A percentile compares a stretch with the other conserved stretches of the same genome.
Conservation (phyloP, 2,113 vertebrate species). For the Macrotis lagotis region DNA sequence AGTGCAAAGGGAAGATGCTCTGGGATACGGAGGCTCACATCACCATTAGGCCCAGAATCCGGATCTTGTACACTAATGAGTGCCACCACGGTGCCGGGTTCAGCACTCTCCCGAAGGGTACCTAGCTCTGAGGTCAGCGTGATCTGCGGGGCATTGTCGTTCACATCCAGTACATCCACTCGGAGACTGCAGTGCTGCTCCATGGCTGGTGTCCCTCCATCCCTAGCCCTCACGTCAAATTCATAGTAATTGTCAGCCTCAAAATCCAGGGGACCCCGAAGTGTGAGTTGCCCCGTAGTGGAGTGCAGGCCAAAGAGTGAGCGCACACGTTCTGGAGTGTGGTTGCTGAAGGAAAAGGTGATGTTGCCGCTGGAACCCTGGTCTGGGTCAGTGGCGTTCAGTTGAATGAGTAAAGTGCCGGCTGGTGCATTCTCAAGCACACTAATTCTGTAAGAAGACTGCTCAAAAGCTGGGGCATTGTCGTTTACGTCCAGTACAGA, state of each 20-base stretch:
- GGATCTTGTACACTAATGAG: conserved; percentile 82
- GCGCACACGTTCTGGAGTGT: conserved; percentile 79
- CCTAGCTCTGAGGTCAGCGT: conserved; percentile 81
- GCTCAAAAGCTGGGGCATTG: conserved; percentile 81
- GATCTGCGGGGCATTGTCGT: conserved; percentile 85
- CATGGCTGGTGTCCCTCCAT: conserved; percentile 81
- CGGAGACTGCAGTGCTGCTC: conserved; percentile 82
- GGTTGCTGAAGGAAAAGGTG: conserved; percentile 84
- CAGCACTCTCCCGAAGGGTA: conserved; percentile 80
- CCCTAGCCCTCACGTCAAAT: conserved; percentile 80
- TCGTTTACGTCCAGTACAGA: conserved; percentile 83
- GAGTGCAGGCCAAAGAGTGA: conserved; percentile 79
- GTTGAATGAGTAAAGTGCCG: conserved; percentile 73
- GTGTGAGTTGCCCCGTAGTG: conserved; percentile 79
- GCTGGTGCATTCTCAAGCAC: conserved; percentile 74
- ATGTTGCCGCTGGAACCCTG: conserved; percentile 82
- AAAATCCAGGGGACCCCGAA: conserved; percentile 81
- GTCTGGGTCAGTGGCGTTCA: conserved; percentile 79
- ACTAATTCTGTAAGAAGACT: conserved; percentile 73
- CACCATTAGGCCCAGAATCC: conserved; percentile 81
- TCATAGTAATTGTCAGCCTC: conserved; percentile 78
- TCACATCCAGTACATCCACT: conserved; percentile 83
- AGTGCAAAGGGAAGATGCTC: conserved; percentile 82
- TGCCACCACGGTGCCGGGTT: conserved; percentile 81
- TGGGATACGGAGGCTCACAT: conserved; percentile 82